These are phyloP conservation scores for Reticulitermes lucifugus DNA, from an alignment of 2,888 invertebrate species.

Conservation along the genomic window DNA sequence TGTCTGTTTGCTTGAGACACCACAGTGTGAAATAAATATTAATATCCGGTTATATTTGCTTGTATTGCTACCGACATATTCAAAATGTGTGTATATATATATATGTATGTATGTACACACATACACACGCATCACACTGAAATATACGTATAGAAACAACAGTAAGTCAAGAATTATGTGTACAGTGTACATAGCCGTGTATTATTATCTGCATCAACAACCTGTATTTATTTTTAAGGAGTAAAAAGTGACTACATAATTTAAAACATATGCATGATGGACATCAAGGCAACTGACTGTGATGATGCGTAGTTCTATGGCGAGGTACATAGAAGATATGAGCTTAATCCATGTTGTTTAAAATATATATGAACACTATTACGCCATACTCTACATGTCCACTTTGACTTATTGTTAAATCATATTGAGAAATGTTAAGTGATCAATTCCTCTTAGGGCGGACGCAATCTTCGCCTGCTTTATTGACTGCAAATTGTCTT, in stretches of 20 bases:
- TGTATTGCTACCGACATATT: constrained; percentile 5
- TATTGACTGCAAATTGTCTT: neutral
- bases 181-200: constrained; percentile 9
- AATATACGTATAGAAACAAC: neutral
- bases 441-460: neutral
- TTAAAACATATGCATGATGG: neutral
- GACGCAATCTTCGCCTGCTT: neutral
- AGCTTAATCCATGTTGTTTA: constrained; percentile 25
- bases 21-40: neutral
- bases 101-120: neutral
- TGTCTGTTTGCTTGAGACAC: neutral
- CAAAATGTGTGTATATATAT: neutral
- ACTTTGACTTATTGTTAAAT: constrained; percentile 14
- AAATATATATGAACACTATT: constrained; percentile 11
- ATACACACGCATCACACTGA: neutral
- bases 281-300: neutral
- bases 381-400: constrained; percentile 13
- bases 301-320: neutral
- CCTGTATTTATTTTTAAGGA: neutral
- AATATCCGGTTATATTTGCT: constrained; percentile 8
- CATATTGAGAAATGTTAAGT: neutral
- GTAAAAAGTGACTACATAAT: neutral
- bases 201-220: neutral
- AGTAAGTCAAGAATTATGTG: neutral
- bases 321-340: constrained; percentile 2